Conservation (phyloP, 2,797 vertebrate species). For the Loris lydekkerianus region DNA sequence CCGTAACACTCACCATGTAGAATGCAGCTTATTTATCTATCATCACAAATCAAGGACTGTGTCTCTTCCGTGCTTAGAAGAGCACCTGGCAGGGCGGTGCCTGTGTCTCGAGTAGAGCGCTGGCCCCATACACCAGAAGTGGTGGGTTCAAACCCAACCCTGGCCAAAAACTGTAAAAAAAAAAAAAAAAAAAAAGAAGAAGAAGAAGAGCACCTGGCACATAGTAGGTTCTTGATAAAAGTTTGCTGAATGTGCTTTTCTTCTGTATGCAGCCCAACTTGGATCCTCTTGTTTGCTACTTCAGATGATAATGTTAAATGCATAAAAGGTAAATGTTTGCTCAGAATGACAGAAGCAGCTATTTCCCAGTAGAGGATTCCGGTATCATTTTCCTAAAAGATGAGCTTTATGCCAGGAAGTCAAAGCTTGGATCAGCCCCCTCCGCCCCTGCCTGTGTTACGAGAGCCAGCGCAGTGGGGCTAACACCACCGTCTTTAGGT, state of each 20-base stretch:
- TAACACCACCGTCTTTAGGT: neutral
- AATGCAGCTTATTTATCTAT: neutral
- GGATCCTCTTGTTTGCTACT: neutral
- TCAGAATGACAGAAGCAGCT: neutral
- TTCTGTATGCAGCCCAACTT: neutral
- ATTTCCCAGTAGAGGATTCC: neutral
- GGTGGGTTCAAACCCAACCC: too few relatives aligned
- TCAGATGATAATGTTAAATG: neutral
- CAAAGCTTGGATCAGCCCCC: neutral
- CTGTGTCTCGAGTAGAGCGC: too few relatives aligned
- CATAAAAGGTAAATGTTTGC: neutral
- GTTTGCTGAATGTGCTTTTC: neutral
- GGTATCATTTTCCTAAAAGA: constrained; percentile 15
- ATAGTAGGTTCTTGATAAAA: neutral
- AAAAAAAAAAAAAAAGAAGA: too few relatives aligned
- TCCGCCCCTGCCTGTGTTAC: neutral
- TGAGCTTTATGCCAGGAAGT: neutral
- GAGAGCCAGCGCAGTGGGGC: neutral
- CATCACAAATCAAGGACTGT: neutral
- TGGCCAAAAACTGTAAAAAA: too few relatives aligned
- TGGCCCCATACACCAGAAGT: too few relatives aligned
- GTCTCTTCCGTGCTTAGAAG: neutral
- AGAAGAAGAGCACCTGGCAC: neutral
- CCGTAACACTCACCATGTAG: neutral
- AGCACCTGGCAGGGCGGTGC: neutral